Evolutionary conservation across 64 coral and sea anemone species (phyloP).

Genomic region (Trachythela sp.): DNA sequence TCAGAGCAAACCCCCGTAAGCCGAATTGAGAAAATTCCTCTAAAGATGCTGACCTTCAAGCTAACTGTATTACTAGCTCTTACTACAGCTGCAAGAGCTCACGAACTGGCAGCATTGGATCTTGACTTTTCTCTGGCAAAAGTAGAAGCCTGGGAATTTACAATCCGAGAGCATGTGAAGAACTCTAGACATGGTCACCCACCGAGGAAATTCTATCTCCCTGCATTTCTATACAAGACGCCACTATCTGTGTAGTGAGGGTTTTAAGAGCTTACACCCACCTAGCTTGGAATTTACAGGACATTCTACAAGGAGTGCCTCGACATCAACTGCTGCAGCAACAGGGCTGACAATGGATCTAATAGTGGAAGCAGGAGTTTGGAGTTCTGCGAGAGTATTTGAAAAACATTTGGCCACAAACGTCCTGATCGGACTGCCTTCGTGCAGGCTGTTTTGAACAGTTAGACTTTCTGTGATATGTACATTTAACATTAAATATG

Average conservation of each 20-base stretch:
- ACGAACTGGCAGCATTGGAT: neutral
- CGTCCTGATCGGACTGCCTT: neutral
- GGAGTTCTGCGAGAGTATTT: neutral
- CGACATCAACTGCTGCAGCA: neutral
- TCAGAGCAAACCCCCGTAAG: neutral
- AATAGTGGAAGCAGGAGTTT: too few relatives aligned
- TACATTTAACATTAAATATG: too few relatives aligned
- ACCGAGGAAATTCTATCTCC: neutral
- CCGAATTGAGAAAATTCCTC: neutral
- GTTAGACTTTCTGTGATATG: neutral
- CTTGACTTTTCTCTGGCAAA: neutral
- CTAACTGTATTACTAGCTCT: neutral
- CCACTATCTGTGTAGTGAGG: neutral
- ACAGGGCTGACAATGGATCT: too few relatives aligned
- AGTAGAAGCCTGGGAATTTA: neutral
- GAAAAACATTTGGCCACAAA: slow-evolving; percentile 30
- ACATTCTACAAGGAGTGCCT: slow-evolving; percentile 34
- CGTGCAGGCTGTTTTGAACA: neutral
- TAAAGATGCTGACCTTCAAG: neutral
- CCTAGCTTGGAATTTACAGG: slow-evolving; percentile 22
- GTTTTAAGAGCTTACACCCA: neutral
- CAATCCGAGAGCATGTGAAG: neutral
- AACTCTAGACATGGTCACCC: neutral
- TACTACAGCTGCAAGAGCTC: neutral
- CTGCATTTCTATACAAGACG: neutral